Conservation (phyloP, 2,113 vertebrate species). For the Oenanthe oenanthe region DNA sequence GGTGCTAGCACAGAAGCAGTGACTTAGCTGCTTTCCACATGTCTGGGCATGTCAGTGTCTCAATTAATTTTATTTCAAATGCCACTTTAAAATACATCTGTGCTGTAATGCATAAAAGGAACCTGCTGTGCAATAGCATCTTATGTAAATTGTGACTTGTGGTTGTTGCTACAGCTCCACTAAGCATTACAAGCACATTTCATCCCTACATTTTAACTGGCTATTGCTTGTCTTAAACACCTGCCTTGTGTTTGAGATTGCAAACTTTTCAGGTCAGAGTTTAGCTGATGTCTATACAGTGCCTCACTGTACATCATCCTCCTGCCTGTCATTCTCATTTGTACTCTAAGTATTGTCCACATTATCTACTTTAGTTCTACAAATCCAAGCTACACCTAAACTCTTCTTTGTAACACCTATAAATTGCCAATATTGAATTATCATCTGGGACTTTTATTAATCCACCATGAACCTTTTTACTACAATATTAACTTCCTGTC, state of each 20-base stretch:
- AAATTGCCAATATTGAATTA: background rate
- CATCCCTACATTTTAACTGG: slow-evolving; percentile 4
- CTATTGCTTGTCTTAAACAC: slow-evolving; percentile 20
- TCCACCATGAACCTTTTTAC: background rate
- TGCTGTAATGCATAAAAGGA: slow-evolving; percentile 37
- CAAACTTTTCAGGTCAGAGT: slow-evolving; percentile 35
- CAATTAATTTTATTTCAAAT: slow-evolving; percentile 29
- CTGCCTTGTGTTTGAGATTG: background rate
- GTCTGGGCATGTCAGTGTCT: background rate
- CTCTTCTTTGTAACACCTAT: background rate
- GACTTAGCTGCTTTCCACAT: background rate
- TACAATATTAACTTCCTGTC: background rate
- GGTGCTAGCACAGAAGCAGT: background rate
- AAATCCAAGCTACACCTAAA: background rate
- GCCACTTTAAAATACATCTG: slow-evolving; percentile 19
- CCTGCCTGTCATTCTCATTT: background rate
- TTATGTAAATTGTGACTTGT: slow-evolving; percentile 56
- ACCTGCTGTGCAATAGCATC: slow-evolving; percentile 35
- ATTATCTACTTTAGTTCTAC: background rate
- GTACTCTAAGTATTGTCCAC: background rate
- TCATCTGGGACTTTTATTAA: background rate
- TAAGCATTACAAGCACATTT: slow-evolving; percentile 37
- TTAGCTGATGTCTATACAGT: background rate
- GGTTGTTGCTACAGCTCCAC: slow-evolving; percentile 44
- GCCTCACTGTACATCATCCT: rapidly evolving